Evolutionary conservation across 2,888 invertebrate species (phyloP), one percentile per base, ranked within the genome.

Genomic region (Sminthurinus aureus): DNA sequence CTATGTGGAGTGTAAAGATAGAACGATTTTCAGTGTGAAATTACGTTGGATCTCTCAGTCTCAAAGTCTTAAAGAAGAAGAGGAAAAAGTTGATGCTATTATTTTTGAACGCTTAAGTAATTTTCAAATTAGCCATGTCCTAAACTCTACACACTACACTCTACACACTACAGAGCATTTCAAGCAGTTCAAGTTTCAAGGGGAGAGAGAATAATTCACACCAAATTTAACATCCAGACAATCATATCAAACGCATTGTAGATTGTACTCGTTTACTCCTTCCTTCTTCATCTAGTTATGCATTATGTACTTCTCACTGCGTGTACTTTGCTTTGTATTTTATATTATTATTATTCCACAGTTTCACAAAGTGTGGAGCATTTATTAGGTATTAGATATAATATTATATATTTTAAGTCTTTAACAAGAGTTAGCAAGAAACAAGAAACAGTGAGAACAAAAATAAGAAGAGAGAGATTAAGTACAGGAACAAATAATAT

Each of bases 91-190:
- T 75, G 74, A 81, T 82, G 76, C 82, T 78, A 82, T 82, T 82
- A 84, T 86, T 85, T 74, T 82, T 85, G 85, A 85, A 86, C 86
- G 85, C 85, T 84, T 38, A 86, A 86, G 86, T 84, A 87, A 87
- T 87, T 87, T 87, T 85, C 87, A 86, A 85, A 86, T 87, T 86
- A 87, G 84, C 85, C 86, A 86, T 87, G 86, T 87, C 84, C 85
- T n/a, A n/a, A n/a, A n/a, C n/a, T n/a, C n/a, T n/a, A n/a, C n/a
- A n/a, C n/a, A n/a, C n/a, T n/a, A n/a, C n/a, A n/a, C n/a, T n/a
- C n/a, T n/a, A n/a, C n/a, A n/a, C n/a, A n/a, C n/a, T 85, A 79
- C 82, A 78, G 52, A 82, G 83, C 69, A 75, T 82, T 81, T 81
- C 79, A 82, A 81, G 83, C 69, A 75, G 83, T 81, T 81, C 79